Conservation (phyloP, 2,113 vertebrate species). For the Chionomys nivalis region DNA sequence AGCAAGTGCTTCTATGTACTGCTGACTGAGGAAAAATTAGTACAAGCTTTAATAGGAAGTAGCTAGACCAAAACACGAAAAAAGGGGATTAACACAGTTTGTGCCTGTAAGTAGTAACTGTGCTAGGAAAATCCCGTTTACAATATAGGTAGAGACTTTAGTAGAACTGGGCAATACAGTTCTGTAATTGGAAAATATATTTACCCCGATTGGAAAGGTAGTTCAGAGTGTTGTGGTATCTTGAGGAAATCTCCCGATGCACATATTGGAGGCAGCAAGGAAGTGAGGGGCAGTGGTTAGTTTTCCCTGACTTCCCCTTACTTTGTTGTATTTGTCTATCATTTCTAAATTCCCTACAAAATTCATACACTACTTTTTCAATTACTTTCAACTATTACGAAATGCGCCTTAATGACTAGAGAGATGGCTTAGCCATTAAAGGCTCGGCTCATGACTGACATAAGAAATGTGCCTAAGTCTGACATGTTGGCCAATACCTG, state of each 20-base stretch:
- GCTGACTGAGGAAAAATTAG: neutral
- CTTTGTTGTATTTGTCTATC: neutral
- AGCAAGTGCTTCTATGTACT: neutral
- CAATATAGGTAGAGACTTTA: slow-evolving; percentile 2
- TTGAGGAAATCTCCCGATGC: neutral
- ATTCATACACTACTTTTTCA: neutral
- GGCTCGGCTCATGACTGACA: neutral
- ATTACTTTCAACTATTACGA: neutral
- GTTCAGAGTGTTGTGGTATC: neutral
- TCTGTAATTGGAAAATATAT: neutral
- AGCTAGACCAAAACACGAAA: neutral
- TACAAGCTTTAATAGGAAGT: neutral
- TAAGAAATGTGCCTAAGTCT: neutral
- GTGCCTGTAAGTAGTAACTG: neutral
- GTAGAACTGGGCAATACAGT: neutral
- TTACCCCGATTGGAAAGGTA: neutral
- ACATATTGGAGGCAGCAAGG: neutral
- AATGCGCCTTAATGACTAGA: neutral
- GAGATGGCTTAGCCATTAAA: neutral
- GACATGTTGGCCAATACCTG: neutral
- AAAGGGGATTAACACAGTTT: neutral
- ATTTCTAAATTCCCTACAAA: slow-evolving; percentile 43
- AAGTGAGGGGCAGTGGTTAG: neutral
- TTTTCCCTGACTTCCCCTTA: neutral
- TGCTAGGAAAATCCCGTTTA: neutral